These are phyloP conservation scores for Thamnophis sirtalis DNA, from an alignment of 2,113 vertebrate species.

Conservation along the genomic window DNA sequence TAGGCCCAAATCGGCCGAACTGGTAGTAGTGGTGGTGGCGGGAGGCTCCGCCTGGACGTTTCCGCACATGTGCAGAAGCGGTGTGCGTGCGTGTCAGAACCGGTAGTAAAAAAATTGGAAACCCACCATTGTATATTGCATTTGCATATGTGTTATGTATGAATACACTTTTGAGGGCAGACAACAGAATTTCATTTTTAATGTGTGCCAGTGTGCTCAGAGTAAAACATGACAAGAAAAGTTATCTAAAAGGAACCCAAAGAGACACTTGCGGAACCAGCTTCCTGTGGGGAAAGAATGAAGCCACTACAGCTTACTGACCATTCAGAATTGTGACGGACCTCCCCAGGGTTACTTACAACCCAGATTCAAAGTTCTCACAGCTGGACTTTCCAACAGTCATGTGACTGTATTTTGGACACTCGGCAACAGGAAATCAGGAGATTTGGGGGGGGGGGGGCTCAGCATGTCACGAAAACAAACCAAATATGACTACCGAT, in stretches of 20 bases:
- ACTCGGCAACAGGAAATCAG: neutral
- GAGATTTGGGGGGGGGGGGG: fast-evolving
- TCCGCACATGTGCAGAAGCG: no score
- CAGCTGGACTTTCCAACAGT: neutral
- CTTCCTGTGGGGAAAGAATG: neutral
- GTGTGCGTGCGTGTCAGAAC: no score
- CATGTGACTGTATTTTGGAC: neutral
- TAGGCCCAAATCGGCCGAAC: no score
- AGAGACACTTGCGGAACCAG: neutral
- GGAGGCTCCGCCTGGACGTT: no score
- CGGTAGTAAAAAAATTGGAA: no score
- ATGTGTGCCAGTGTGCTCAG: no score
- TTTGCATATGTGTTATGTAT: no score
- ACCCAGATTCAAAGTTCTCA: neutral
- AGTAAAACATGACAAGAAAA: no score
- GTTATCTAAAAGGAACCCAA: neutral
- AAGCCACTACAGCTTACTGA: neutral
- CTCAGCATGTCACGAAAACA: neutral
- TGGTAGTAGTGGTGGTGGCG: no score
- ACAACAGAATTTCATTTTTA: no score
- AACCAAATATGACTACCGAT: neutral
- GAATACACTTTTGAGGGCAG: no score
- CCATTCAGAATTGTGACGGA: neutral
- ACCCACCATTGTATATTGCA: no score
- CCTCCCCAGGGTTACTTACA: neutral